Conservation (phyloP, 2,797 vertebrate species). For the Ctenochaetus hawaiiensis region DNA sequence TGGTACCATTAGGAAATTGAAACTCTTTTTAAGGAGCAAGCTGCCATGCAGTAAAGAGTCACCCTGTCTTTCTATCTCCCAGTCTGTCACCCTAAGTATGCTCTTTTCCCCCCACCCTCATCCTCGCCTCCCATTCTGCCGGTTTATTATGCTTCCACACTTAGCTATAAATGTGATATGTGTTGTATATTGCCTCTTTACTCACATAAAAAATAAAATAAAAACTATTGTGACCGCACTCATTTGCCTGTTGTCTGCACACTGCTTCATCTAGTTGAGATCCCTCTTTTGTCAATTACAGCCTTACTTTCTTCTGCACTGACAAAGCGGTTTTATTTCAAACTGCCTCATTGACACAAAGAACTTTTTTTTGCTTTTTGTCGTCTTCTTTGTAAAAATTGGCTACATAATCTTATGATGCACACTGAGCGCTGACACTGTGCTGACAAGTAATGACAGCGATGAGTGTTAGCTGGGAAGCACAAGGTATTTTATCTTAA, state of each 20-base stretch:
- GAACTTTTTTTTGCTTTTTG: conserved; percentile 34
- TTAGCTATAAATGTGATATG: not conserved
- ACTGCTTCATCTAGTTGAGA: conserved; percentile 1
- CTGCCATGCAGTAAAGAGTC: conserved; percentile 29
- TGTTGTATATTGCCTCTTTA: conserved; percentile 4
- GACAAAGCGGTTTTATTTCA: conserved; percentile 44
- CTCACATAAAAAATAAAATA: conserved; percentile 4
- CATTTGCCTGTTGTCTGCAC: conserved; percentile 21
- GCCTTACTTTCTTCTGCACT: conserved; percentile 17
- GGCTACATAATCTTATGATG: conserved; percentile 67
- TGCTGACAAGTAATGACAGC: conserved; percentile 64
- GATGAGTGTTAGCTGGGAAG: conserved; percentile 52
- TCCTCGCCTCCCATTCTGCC: not conserved
- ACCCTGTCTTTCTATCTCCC: conserved; percentile 21
- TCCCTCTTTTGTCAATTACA: conserved; percentile 33
- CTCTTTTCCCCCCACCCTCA: not conserved
- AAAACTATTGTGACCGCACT: conserved; percentile 4
- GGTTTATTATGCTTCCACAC: not conserved
- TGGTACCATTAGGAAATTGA: conserved; percentile 42
- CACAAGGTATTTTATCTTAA: conserved; percentile 69
- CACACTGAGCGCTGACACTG: conserved; percentile 54
- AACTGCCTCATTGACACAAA: conserved; percentile 71
- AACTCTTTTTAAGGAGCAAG: conserved; percentile 20
- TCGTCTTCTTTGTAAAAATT: conserved; percentile 47
- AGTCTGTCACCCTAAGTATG: conserved; percentile 9